Evolutionary conservation across 1,140 invertebrate genomes (phyloP).

Genomic region (Panagrolaimus sp.): DNA sequence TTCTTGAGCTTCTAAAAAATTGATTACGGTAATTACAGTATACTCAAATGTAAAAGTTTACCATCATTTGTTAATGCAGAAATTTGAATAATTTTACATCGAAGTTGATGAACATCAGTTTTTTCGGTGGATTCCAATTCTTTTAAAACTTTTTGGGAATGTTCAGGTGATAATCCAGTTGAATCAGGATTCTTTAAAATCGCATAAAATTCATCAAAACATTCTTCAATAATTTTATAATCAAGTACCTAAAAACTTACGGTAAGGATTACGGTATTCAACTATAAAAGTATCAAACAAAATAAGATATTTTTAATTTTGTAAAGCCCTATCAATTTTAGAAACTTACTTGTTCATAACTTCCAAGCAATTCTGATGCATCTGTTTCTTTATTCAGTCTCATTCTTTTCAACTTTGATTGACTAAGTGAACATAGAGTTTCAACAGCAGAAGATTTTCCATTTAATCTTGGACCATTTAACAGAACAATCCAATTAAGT

Average conservation of each 20-base stretch:
- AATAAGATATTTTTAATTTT: neutral
- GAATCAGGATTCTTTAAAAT: constrained; percentile 11
- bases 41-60: neutral
- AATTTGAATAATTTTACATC: neutral
- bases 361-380: constrained; percentile 85
- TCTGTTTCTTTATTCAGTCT: constrained; percentile 88
- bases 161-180: neutral
- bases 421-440: constrained; percentile 71
- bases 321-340: too few relatives aligned
- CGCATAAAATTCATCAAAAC: constrained; percentile 37
- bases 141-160: too few relatives aligned
- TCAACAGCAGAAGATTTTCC: constrained; percentile 79
- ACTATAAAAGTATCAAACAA: too few relatives aligned
- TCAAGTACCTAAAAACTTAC: too few relatives aligned
- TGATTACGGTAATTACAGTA: neutral
- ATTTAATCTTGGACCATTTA: constrained; percentile 73
- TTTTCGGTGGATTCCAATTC: too few relatives aligned
- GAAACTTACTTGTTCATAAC: constrained; percentile 90
- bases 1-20: constrained; percentile 8
- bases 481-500: constrained; percentile 83
- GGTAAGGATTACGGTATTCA: too few relatives aligned
- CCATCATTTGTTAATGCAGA: neutral
- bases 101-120: neutral
- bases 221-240: neutral
- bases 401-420: constrained; percentile 71